Evolutionary conservation across 1,140 invertebrate species (phyloP), one percentile per base, ranked within the genome.

Genomic region (Melipona quadrifasciata): DNA sequence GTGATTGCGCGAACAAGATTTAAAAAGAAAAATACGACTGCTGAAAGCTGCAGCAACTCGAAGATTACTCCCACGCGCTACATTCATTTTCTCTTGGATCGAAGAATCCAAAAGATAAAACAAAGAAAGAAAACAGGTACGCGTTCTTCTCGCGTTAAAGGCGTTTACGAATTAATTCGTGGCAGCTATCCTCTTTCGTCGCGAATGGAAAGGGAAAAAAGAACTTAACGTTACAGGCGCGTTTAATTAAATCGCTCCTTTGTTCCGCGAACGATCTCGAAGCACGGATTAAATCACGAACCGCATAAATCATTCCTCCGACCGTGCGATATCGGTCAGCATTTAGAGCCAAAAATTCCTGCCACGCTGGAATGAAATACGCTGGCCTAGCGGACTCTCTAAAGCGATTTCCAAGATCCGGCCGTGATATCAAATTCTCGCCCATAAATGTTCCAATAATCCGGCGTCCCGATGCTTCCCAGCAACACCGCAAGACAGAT

Each of bases 401-500:
- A 77, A 70, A 57, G 27, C 34, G 75, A 71, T 79, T 71, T 68
- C n/a, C 12, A 71, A 68, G 55, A 71, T 61, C 21, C 47, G 51
- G 8, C 31, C 55, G 55, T 71, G 39, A 83, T 71, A 71, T 71
- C 21, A 64, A 84, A 84, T 78, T 84, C 82, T 72, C 67, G 64
- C 67, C 67, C 57, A 64, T 79, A 84, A 84, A 79, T 80, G 71
- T 58, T 73, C 76, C 64, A 77, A 88, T 87, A 88, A 86, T 88
- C 80, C 73, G 47, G 67, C 39, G 47, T 80, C 73, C 75, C 83
- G 53, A 71, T 83, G 64, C 75, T 90, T 82, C 51, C 34, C 76
- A 72, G 79, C 84, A 86, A 89, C 90, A 90, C 80, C 87, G 68
- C 78, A 87, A 90, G 89, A 91, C 89, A 87, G 87, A 85, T 91